Conservation (phyloP, 2,888 invertebrate species). For the Oscheius myriophilus region DNA sequence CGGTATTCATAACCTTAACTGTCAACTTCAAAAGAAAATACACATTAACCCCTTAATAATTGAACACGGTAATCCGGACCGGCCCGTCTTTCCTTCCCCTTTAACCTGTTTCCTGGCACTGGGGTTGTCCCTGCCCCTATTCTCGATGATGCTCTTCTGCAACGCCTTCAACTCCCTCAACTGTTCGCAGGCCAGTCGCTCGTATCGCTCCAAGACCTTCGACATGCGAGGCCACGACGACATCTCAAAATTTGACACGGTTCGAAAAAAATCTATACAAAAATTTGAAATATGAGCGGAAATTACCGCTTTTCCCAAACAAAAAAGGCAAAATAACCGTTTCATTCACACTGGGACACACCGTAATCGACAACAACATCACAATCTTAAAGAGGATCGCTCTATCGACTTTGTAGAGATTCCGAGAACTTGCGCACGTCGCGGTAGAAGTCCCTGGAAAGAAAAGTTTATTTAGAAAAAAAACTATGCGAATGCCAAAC, state of each 20-base stretch:
- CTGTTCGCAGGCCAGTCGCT: slow-evolving; percentile 35
- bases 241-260: background rate
- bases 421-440: slow-evolving; percentile 37
- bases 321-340: too few relatives aligned
- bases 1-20: too few relatives aligned
- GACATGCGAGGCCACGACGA: slow-evolving; percentile 35
- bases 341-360: too few relatives aligned
- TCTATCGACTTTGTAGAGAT: background rate
- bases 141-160: slow-evolving; percentile 38
- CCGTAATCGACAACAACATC: too few relatives aligned
- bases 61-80: too few relatives aligned
- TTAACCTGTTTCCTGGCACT: slow-evolving; percentile 35
- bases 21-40: too few relatives aligned
- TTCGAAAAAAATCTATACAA: background rate
- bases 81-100: too few relatives aligned
- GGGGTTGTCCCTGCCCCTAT: slow-evolving; percentile 31
- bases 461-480: slow-evolving; percentile 7
- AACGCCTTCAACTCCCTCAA: slow-evolving; percentile 40
- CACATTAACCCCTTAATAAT: too few relatives aligned
- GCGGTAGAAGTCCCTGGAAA: slow-evolving; percentile 37
- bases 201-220: slow-evolving; percentile 40
- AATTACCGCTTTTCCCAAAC: too few relatives aligned
- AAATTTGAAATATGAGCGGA: background rate
- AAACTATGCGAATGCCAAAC: too few relatives aligned
- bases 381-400: too few relatives aligned